Evolutionary conservation across 2,888 invertebrate genomes (phyloP), one percentile per base, ranked within the genome.

Genomic region (Agrochola lychnidis): DNA sequence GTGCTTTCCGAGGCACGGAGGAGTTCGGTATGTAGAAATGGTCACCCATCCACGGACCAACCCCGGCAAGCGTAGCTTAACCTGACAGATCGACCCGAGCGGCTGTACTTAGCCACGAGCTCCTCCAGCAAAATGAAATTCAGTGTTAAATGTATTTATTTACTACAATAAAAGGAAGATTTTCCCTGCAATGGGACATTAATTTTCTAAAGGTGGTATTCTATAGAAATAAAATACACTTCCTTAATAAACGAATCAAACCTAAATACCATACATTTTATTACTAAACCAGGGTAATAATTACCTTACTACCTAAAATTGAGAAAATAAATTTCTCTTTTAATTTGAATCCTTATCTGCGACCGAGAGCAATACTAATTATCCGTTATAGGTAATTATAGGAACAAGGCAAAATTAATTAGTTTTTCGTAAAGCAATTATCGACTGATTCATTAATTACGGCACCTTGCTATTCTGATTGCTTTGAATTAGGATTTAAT

Each of bases 391-490:
- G 70, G 25, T 83, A 73, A 83, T 83, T 85, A 83, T 85, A 77
- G 56, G 72, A 83, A 83, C 83, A 85, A 68, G 83, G 73, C 14
- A 71, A 64, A 81, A 82, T 83, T 83, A 83, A 83, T 83, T 85
- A 85, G 67, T 71, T 84, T 85, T 85, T 77, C 82, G 64, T 61
- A 42, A 81, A 83, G 78, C 83, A 83, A 77, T 85, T 85, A 85
- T 81, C 83, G 85, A 71, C 9, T 70, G 77, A 62, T 85, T 67
- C 45, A 62, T 81, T 85, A 85, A 85, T 83, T 73, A 81, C 72
- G 68, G 77, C 73, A 62, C 81, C 77, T 83, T 70, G 84, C 67
- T 73, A 45, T 70, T 70, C 30, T 70, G 85, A 73, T 85, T 81
- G 77, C 5, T 72, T 84, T 70, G 51, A 73, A 81, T 83, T 76